Evolutionary conservation across 64 coral and sea anemone species (phyloP).

Genomic region (Cladopsammia gracilis): DNA sequence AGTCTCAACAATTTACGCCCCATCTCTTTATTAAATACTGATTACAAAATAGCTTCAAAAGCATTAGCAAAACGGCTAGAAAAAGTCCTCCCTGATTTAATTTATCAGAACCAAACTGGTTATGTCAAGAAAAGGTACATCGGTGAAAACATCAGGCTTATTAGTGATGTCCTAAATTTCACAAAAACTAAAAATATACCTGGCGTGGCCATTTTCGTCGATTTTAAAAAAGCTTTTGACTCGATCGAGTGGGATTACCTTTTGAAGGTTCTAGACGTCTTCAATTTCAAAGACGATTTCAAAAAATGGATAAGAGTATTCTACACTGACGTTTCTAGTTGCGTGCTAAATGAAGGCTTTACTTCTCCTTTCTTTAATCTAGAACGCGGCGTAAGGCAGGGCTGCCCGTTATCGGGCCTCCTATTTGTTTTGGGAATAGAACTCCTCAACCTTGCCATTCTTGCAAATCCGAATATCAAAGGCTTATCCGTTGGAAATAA

Average conservation of each 20-base stretch:
- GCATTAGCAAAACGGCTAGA: slow-evolving; percentile 23
- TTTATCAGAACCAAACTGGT: slow-evolving; percentile 41
- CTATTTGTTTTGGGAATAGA: too few species aligned
- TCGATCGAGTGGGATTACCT: slow-evolving; percentile 23
- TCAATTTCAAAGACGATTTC: slow-evolving; percentile 12
- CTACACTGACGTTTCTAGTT: not conserved
- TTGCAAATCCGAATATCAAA: too few species aligned
- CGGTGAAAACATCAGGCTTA: slow-evolving; percentile 35
- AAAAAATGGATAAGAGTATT: not conserved
- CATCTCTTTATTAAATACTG: slow-evolving; percentile 30
- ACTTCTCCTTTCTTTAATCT: slow-evolving; percentile 10
- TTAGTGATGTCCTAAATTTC: not conserved
- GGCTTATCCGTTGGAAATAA: not conserved
- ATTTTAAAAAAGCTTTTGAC: slow-evolving; percentile 55
- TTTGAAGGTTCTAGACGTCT: not conserved
- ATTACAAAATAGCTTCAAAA: slow-evolving; percentile 62
- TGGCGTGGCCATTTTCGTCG: not conserved
- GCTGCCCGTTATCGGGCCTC: too few species aligned
- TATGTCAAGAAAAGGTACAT: slow-evolving; percentile 41
- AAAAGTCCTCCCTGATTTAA: slow-evolving; percentile 32
- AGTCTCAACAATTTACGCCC: slow-evolving; percentile 34
- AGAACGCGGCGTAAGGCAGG: not conserved
- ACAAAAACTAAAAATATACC: slow-evolving; percentile 18
- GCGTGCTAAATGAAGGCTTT: slow-evolving; percentile 30
- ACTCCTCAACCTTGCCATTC: too few species aligned